Percentiles rank a stretch among this genome's conserved stretches.
phyloP scores from a whole-genome alignment of 2,888 invertebrate genomes.

The Ophion costatus region DNA sequence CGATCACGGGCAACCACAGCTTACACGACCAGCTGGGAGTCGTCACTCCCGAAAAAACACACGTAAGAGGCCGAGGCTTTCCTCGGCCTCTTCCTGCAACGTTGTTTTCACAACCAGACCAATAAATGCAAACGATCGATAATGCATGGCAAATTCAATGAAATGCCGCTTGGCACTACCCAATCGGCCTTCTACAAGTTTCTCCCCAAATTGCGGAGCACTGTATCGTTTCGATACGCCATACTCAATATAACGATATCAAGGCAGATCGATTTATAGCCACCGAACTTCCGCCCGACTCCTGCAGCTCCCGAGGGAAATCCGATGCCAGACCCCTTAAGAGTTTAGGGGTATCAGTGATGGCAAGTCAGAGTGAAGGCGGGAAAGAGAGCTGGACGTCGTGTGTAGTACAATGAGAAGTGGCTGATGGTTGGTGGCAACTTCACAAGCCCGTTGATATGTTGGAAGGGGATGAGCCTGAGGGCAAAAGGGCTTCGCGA shows the following conservation, averaged over 20 bases:
- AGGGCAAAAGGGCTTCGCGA: slow-evolving; percentile 11
- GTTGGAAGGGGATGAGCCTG: slow-evolving; percentile 20
- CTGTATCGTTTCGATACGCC: slow-evolving; percentile 1
- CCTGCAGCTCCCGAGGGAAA: slow-evolving; percentile 50
- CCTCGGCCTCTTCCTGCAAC: too few species aligned
- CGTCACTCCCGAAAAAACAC: slow-evolving; percentile 65
- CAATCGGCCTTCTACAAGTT: too few species aligned
- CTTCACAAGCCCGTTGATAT: slow-evolving; percentile 46
- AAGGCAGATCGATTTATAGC: slow-evolving; percentile 45
- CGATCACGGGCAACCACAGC: slow-evolving; percentile 70
- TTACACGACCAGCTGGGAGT: slow-evolving; percentile 75
- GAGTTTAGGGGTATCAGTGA: slow-evolving; percentile 19
- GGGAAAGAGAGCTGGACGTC: not conserved
- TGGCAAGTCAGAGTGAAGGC: not conserved
- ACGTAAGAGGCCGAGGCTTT: too few species aligned
- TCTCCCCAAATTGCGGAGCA: too few species aligned
- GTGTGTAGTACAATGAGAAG: slow-evolving; percentile 22
- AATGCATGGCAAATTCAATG: too few species aligned
- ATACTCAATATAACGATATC: slow-evolving; percentile 1
- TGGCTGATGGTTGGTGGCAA: slow-evolving; percentile 45
- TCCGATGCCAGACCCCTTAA: slow-evolving; percentile 41
- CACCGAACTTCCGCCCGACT: slow-evolving; percentile 17
- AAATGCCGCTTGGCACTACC: too few species aligned
- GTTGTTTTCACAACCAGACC: too few species aligned
- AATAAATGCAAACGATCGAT: too few species aligned